These are phyloP conservation scores for Poeciliopsis presidionis DNA, from an alignment of 2,797 vertebrate genomes.

Conservation along the genomic window DNA sequence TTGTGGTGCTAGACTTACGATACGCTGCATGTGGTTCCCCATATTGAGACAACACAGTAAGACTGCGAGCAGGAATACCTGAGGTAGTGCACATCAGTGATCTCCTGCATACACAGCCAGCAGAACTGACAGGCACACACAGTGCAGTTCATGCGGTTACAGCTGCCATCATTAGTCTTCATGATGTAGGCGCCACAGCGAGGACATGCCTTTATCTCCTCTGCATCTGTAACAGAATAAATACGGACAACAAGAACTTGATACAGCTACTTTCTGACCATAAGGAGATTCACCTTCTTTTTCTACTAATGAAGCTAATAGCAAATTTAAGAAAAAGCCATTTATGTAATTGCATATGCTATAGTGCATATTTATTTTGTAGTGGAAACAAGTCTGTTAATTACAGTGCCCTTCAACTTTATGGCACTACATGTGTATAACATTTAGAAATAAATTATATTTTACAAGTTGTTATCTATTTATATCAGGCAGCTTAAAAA, in stretches of 20 bases:
- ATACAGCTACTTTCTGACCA: neutral
- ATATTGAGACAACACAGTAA: neutral
- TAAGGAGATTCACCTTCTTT: neutral
- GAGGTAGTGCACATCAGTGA: slow-evolving; percentile 91
- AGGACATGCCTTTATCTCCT: slow-evolving; percentile 89
- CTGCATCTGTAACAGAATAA: slow-evolving; percentile 73
- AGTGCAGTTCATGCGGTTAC: slow-evolving; percentile 91
- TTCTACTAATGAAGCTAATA: neutral
- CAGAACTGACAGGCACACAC: slow-evolving; percentile 92
- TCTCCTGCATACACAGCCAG: slow-evolving; percentile 92
- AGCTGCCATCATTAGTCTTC: slow-evolving; percentile 92
- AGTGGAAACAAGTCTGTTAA: neutral
- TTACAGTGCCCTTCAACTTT: neutral
- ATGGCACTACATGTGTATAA: neutral
- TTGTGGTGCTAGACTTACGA: neutral
- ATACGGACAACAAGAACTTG: slow-evolving; percentile 1
- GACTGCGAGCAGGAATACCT: slow-evolving; percentile 71
- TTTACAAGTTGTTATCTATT: neutral
- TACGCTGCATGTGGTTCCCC: neutral
- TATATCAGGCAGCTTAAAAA: neutral
- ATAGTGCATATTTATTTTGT: neutral
- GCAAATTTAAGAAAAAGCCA: neutral
- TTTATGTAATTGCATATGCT: neutral
- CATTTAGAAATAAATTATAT: neutral
- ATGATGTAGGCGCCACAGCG: slow-evolving; percentile 90